Evolutionary conservation across 1,140 invertebrate genomes (phyloP), one percentile per base, ranked within the genome.

Genomic region (Drosophila bocki): DNA sequence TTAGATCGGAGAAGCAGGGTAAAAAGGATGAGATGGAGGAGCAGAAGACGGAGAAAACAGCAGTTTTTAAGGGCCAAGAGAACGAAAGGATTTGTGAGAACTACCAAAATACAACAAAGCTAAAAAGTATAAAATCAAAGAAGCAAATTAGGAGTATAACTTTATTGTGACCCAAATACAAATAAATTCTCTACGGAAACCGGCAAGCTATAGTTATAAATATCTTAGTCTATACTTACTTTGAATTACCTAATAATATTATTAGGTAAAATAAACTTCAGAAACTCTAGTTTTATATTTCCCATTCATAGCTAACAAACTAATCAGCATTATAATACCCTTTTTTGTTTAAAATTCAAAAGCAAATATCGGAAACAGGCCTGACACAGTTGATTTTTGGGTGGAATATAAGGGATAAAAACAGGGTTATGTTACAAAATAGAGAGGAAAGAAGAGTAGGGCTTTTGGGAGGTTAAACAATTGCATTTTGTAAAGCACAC

Each of bases 401-500:
- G 42, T 12, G 8, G 9, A 19, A 7, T 29, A 11, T 35, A 12
- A 26, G 11, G 11, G 9, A 9, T 12, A 37, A 3, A 41, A 22
- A 41, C 17, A 11, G 33, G 58, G 35, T 33, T 41, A 29, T 26
- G 45, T 47, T 42, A 33, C 32, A 9, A 17, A 41, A 32, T n/a
- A n/a, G 13, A n/a, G 7, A 12, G 33, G 1, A 15, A 17, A 26
- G 32, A 12, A 26, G 47, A 35, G 59, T 19, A 4, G 29, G 37
- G 15, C 15, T 33, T 32, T 26, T 26, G 22, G 22, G 29, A 19
- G 35, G 17, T 29, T 53, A 3, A 50, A 42, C 70, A 41, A 72
- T 67, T 80, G 69, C 61, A 80, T 68, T 78, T 84, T 67, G 67
- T 60, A 82, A 79, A 74, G 62, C 68, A 48, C 15, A 50, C 47